Evolutionary conservation across 2,113 vertebrate genomes (phyloP).

Genomic region (Dolichallabes microphthalmus): DNA sequence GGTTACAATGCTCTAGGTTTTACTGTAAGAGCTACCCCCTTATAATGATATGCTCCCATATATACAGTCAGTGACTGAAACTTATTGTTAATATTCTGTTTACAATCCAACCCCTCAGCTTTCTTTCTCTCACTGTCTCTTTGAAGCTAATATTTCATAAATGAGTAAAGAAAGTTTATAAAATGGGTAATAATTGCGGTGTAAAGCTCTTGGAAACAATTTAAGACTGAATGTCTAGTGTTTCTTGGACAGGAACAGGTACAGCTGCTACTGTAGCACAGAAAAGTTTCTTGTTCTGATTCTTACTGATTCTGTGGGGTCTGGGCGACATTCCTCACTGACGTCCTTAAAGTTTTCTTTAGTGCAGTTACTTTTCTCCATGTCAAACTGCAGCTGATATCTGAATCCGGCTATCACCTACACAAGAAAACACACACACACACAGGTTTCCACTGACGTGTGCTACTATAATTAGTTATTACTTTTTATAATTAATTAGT

Average conservation of each 20-base stretch:
- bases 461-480: too few species aligned
- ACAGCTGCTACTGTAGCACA: too few species aligned
- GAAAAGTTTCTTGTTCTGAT: not conserved
- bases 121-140: too few species aligned
- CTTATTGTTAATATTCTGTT: too few species aligned
- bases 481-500: too few species aligned
- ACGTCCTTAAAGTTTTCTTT: conserved; percentile 75
- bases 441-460: not conserved
- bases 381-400: conserved; percentile 73
- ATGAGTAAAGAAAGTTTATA: not conserved
- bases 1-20: too few species aligned
- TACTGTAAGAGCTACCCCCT: too few species aligned
- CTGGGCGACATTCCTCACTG: conserved; percentile 68
- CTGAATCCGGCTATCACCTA: conserved; percentile 83
- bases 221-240: not conserved
- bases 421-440: conserved; percentile 47
- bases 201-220: not conserved
- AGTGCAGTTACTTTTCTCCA: conserved; percentile 81
- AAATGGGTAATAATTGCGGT: not conserved
- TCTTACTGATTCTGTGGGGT: conserved; percentile 70
- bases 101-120: too few species aligned
- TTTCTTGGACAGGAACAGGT: not conserved
- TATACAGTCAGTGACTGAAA: not conserved
- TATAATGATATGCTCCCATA: not conserved
- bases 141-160: not conserved